Percentiles rank a stretch among this genome's conserved stretches.
Evolutionary conservation across 2,113 vertebrate genomes (phyloP).

Genomic region (Hepsetus odoe): DNA sequence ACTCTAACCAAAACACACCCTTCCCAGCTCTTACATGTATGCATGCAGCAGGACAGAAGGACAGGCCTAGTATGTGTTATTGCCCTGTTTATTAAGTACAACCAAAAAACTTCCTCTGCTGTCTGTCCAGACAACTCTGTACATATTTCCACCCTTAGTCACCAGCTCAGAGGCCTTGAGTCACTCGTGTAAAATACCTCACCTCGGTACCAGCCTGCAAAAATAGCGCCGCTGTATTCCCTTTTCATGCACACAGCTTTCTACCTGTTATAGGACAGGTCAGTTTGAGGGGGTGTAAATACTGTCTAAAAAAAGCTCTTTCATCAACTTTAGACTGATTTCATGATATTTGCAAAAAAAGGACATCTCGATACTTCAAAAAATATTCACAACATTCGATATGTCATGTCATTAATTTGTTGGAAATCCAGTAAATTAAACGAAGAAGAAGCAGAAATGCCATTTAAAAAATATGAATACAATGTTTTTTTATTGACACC

Average conservation of each 20-base stretch:
- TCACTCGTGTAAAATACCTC: constrained; percentile 22
- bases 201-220: neutral
- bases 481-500: too few species aligned
- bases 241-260: neutral
- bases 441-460: too few species aligned
- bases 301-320: too few species aligned
- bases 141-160: constrained; percentile 25
- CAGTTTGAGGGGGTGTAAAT: too few species aligned
- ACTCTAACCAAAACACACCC: neutral
- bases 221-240: neutral
- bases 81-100: neutral
- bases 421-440: too few species aligned
- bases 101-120: constrained; percentile 19
- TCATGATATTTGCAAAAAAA: too few species aligned
- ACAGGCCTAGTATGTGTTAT: neutral
- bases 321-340: too few species aligned
- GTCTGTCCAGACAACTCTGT: constrained; percentile 3
- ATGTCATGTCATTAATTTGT: too few species aligned
- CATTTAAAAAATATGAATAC: too few species aligned
- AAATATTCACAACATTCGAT: too few species aligned
- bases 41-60: neutral
- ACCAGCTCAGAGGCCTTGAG: constrained; percentile 35
- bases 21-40: too few species aligned
- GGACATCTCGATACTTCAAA: too few species aligned
- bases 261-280: neutral